Conservation (phyloP, 2,797 vertebrate genomes). For the Gymnoscopelus braueri region DNA sequence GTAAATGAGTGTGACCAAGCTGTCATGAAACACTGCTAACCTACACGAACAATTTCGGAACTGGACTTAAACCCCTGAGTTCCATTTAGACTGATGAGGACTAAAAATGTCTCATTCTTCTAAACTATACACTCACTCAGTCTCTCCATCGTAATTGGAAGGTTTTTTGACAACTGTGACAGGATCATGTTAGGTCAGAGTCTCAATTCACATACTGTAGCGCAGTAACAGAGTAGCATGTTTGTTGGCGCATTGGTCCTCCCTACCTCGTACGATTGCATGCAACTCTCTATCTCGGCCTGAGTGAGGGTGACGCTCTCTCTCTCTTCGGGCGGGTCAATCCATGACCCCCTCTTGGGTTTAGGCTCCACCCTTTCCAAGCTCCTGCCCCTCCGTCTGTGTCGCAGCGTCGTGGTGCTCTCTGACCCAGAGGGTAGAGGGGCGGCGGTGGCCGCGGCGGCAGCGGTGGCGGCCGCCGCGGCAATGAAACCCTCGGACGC, state of each 20-base stretch:
- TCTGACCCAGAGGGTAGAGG: conserved; percentile 61
- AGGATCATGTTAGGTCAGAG: background rate
- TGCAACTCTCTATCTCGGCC: conserved; percentile 97
- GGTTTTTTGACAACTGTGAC: background rate
- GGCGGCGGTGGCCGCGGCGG: conserved; percentile 29
- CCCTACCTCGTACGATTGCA: conserved; percentile 94
- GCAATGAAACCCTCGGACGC: conserved; percentile 37
- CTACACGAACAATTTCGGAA: too few relatives aligned
- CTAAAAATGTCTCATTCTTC: too few relatives aligned
- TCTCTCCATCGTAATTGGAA: too few relatives aligned
- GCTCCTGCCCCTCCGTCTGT: conserved; percentile 68
- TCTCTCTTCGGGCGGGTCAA: conserved; percentile 90
- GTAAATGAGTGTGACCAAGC: too few relatives aligned
- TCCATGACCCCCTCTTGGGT: conserved; percentile 89
- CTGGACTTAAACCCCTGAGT: too few relatives aligned
- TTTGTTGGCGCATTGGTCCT: background rate
- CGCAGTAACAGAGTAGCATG: background rate
- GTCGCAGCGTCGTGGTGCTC: conserved; percentile 67
- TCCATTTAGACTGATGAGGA: too few relatives aligned
- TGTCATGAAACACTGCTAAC: too few relatives aligned
- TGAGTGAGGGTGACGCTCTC: conserved; percentile 86
- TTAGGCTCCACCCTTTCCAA: conserved; percentile 75
- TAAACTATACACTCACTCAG: too few relatives aligned
- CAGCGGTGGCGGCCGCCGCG: conserved; percentile 22
- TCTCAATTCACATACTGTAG: background rate